phyloP scores from a whole-genome alignment of 2,797 vertebrate genomes.

The Sphenopsis melanotis region DNA sequence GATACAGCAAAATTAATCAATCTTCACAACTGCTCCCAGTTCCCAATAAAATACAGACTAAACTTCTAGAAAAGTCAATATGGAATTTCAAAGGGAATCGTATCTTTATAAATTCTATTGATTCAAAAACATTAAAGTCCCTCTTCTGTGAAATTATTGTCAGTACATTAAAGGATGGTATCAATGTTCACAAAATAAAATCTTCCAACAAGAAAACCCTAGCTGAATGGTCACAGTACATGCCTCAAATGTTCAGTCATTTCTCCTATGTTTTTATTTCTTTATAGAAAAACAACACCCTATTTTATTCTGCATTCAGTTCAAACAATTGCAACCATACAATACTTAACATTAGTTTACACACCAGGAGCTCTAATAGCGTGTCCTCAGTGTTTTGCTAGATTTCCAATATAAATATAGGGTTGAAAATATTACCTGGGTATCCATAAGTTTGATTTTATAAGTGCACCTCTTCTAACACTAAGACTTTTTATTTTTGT shows the following conservation, averaged over 20 bases:
- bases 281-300: background rate
- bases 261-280: background rate
- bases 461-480: background rate
- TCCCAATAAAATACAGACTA: background rate
- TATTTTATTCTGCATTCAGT: background rate
- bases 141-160: background rate
- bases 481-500: background rate
- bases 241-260: background rate
- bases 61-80: constrained; percentile 33
- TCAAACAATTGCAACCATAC: background rate
- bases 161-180: background rate
- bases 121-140: constrained; percentile 2
- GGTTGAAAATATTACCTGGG: background rate
- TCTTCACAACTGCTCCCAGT: background rate
- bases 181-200: background rate
- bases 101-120: constrained; percentile 6
- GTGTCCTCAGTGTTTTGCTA: background rate
- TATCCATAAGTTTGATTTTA: background rate
- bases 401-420: background rate
- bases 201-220: background rate
- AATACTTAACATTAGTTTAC: background rate
- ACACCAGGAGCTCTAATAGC: background rate
- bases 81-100: background rate
- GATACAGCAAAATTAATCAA: constrained; percentile 1
- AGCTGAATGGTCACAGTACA: background rate